These are phyloP conservation scores for Caerostris extrusa DNA, from an alignment of 1,140 invertebrate genomes.

Conservation along the genomic window DNA sequence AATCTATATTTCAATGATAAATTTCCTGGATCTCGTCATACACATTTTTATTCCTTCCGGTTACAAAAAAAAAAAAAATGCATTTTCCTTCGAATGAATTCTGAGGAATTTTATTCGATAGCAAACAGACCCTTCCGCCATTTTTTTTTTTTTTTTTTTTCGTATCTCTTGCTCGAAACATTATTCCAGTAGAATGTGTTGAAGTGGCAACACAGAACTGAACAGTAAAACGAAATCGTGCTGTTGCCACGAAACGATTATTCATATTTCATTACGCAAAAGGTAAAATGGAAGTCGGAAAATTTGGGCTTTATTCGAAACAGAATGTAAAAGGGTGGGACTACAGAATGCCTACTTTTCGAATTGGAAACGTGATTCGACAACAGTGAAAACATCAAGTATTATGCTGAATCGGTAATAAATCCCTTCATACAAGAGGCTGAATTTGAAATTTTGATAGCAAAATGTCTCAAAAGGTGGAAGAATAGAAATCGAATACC, in stretches of 20 bases:
- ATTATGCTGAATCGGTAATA: neutral
- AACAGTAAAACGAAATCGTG: conserved; percentile 18
- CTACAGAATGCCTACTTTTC: neutral
- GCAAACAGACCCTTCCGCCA: neutral
- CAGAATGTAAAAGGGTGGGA: neutral
- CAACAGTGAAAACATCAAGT: neutral
- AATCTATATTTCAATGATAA: conserved; percentile 11
- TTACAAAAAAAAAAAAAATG: neutral
- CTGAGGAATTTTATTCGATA: neutral
- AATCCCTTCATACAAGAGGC: neutral
- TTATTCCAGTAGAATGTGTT: neutral
- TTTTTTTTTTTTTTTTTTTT: neutral
- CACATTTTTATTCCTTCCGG: neutral
- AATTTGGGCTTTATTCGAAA: neutral
- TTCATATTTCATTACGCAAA: conserved; percentile 12
- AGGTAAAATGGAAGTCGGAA: neutral
- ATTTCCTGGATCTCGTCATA: neutral
- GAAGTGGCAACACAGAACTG: conserved; percentile 2
- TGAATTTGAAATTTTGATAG: neutral
- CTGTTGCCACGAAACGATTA: conserved; percentile 27
- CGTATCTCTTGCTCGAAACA: neutral
- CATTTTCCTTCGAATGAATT: neutral
- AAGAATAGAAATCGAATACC: too few relatives aligned
- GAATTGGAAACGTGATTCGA: conserved; percentile 9
- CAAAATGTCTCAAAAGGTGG: too few relatives aligned